Base-by-base conservation (phyloP, 2,113 vertebrate species). In the Gambusia holbrooki region DNA sequence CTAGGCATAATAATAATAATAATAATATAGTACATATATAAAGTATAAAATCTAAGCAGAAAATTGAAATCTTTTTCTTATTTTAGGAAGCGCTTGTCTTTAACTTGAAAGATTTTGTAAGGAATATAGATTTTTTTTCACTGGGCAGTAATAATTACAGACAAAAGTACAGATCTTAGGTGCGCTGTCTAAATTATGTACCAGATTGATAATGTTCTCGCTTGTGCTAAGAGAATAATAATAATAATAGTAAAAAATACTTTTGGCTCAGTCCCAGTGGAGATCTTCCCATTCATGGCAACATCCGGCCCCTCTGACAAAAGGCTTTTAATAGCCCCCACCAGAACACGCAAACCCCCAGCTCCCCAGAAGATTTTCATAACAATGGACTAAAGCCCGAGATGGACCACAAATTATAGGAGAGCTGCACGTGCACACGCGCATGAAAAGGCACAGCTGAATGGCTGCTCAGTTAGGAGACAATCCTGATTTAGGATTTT, bases 271-370 rank as follows among this genome's bases (percentile, higher is more conserved):
- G 15, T 72, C 76, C 90, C 87, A 86, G 54, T 87, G 81, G 70
- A 80, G 78, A 64, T 77, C 86, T 88, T 88, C 88, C 84, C 68
- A 87, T 89, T 90, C 84, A 86, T 54, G 62, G 71, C 71, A 79
- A 81, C 89, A 92, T 92, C 91, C 89, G 91, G 88, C 75, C 86
- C 51, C 69, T 25, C 71, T 69, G 81, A 90, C 91, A 90, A 90
- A 92, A 88, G 86, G 71, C 87, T 87, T 87, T 91, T 73, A 88
- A 83, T 79, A 69, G 77, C n/a, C 1, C 40, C 25, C 62, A 67
- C 27, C 67, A 48, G 48, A 51, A 61, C 69, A 70, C 65, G 48
- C 37, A 33, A 5, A 29, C 65, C 54, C 71, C 68, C 33, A 30
- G 7, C 40, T 22, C 14, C 71, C 69, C 66, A 67, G 75, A 2